phyloP scores from a whole-genome alignment of 2,113 vertebrate species.

The Panthera uncia region DNA sequence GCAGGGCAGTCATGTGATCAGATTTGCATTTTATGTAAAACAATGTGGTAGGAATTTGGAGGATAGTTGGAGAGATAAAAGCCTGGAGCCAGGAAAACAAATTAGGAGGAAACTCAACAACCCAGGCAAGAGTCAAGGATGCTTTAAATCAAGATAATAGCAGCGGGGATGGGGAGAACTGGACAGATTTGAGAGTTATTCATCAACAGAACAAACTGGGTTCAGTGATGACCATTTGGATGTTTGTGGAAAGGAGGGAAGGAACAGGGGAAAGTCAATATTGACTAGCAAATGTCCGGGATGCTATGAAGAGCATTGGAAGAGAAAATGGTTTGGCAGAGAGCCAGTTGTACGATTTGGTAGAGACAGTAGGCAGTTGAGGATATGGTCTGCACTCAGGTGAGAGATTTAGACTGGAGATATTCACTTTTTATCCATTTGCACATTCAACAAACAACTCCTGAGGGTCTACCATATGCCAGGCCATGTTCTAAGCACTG shows the following conservation, averaged over 20 bases:
- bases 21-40: background rate
- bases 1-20: background rate
- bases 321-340: background rate
- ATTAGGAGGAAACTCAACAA: background rate
- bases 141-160: background rate
- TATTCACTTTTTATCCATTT: background rate
- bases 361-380: background rate
- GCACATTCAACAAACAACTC: background rate
- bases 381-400: background rate
- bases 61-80: background rate
- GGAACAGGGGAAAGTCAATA: background rate
- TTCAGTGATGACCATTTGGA: background rate
- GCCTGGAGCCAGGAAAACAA: background rate
- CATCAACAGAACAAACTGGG: background rate
- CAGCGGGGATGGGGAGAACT: background rate
- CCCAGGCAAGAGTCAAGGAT: background rate
- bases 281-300: background rate
- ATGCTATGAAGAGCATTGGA: background rate
- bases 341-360: background rate
- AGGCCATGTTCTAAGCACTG: background rate
- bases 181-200: background rate
- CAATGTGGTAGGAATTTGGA: background rate
- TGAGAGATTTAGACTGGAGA: background rate
- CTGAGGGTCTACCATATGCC: background rate
- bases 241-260: background rate